Evolutionary conservation across 2,888 invertebrate species (phyloP), one percentile per base, ranked within the genome.

Genomic region (Aradus depressus): DNA sequence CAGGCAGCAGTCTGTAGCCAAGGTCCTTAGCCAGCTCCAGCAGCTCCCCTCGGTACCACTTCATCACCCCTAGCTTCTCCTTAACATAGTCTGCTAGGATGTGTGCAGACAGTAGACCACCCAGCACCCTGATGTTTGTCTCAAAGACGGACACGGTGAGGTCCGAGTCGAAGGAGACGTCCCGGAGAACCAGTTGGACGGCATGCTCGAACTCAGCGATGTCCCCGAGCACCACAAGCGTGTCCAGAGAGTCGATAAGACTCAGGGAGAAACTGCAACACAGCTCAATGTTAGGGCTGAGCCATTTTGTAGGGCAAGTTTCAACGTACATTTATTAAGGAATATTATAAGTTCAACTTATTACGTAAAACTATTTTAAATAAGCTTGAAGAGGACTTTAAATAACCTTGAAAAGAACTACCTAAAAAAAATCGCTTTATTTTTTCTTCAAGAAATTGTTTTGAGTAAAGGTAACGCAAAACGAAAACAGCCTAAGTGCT

Each of bases 61-160:
- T 72, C 73, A 90, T 76, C 44, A 77, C 75, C 25, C 80, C 79
- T 37, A 81, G 77, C 59, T 81, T 77, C 55, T 80, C 76, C 68
- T 88, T 84, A 49, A 96, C 71, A 59, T 84, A 81, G 60, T 80
- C 80, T 1, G 92, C 84, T 54, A 96, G 72, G 56, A 95, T 81
- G 67, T 98, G 97, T 12, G 88, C 93, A 4, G 93, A 93, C 14
- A 96, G 67, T 22, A 97, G 71, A 37, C 96, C 96, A 3, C 97
- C 97, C n/a, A 98, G 72, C 72, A 98, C 84, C 60, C 97, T 75
- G 61, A 98, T 98, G 68, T 97, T 98, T 6, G 95, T 95, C 70
- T 98, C 97, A 69, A 98, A 98, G 3, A 98, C 91, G 0, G 96
- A 96, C 6, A 98, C 96, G 48, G 92, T 80, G 54, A 96, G 80